A percentile compares a stretch with the other conserved stretches of the same genome.
These are phyloP conservation scores for Drosophila bunnanda DNA, from an alignment of 2,888 invertebrate species.

Conservation along the genomic window DNA sequence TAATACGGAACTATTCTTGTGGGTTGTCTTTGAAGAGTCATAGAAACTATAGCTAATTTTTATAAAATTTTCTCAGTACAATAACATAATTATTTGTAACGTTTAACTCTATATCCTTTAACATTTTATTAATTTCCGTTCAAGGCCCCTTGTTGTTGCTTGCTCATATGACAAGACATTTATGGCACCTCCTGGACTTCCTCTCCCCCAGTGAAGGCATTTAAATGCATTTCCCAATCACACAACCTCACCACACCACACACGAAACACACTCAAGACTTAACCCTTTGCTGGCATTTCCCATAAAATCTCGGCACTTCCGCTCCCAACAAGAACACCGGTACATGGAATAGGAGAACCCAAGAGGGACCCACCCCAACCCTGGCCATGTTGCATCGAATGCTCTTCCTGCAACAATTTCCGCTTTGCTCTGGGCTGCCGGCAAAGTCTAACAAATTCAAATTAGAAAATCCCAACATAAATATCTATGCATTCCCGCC, in stretches of 20 bases:
- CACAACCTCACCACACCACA: constrained; percentile 33
- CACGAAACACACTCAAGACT: constrained; percentile 39
- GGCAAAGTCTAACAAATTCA: constrained; percentile 73
- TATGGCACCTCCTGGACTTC: constrained; percentile 26
- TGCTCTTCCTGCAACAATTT: constrained; percentile 76
- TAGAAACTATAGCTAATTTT: background rate
- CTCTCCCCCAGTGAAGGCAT: constrained; percentile 8
- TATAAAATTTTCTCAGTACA: background rate
- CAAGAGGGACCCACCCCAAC: constrained; percentile 40
- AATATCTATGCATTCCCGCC: constrained; percentile 67
- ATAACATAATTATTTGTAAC: background rate
- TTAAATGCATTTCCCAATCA: constrained; percentile 56
- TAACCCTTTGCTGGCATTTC: constrained; percentile 65
- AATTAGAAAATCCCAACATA: constrained; percentile 76
- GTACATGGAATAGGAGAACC: constrained; percentile 13
- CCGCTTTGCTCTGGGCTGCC: constrained; percentile 68
- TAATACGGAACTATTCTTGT: constrained; percentile 30
- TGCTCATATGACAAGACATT: constrained; percentile 19
- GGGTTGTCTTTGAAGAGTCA: background rate
- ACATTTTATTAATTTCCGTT: constrained; percentile 5
- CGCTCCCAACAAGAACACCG: constrained; percentile 47
- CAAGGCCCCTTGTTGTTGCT: background rate
- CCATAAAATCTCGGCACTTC: constrained; percentile 74
- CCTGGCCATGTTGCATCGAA: constrained; percentile 47
- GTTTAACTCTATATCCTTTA: background rate